Conservation (phyloP, 2,797 vertebrate genomes). For the Benthosema pterotum region DNA sequence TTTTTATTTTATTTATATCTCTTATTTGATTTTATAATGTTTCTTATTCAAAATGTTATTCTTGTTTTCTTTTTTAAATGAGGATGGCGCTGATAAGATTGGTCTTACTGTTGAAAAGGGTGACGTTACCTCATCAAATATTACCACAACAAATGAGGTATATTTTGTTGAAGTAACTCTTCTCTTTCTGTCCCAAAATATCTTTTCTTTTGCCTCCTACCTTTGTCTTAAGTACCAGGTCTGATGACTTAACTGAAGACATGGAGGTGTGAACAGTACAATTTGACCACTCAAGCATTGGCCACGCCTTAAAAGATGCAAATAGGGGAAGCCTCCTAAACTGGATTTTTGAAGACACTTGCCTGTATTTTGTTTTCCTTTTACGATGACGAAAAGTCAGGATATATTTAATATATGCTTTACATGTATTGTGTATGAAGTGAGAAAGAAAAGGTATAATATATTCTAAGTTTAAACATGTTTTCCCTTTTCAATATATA, state of each 20-base stretch:
- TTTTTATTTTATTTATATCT: conserved; percentile 15
- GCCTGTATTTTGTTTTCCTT: conserved; percentile 70
- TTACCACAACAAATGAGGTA: conserved; percentile 7
- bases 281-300: too few species aligned
- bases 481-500: conserved; percentile 74
- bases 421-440: conserved; percentile 79
- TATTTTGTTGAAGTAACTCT: conserved; percentile 3
- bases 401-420: conserved; percentile 88
- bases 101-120: conserved; percentile 7
- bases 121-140: neutral
- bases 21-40: conserved; percentile 19
- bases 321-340: conserved; percentile 33
- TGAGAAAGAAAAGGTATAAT: conserved; percentile 83
- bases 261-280: too few species aligned
- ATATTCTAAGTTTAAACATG: conserved; percentile 77
- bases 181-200: conserved; percentile 29
- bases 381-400: conserved; percentile 73
- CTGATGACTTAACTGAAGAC: too few species aligned
- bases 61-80: conserved; percentile 18
- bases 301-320: too few species aligned
- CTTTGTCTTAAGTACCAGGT: too few species aligned
- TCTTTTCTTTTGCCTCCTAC: conserved; percentile 18
- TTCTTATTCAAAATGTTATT: conserved; percentile 32
- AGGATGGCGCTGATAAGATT: conserved; percentile 8
- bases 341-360: conserved; percentile 81